These are phyloP conservation scores for Folsomia manolachei DNA, from an alignment of 2,888 invertebrate genomes.

Conservation along the genomic window DNA sequence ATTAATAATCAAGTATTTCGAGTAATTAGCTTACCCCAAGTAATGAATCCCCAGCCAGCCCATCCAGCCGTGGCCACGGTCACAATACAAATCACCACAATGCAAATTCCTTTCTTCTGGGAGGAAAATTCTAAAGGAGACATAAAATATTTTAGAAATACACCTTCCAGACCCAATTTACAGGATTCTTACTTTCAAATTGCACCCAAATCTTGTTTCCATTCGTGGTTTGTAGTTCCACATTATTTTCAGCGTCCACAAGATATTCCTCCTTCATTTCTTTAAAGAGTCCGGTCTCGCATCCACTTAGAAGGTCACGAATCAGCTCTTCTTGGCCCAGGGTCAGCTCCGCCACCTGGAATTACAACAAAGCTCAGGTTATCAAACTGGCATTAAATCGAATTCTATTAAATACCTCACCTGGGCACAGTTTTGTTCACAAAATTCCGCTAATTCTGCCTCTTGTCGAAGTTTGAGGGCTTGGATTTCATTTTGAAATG, in stretches of 20 bases:
- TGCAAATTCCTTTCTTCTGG: slow-evolving; percentile 23
- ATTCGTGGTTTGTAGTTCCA: slow-evolving; percentile 22
- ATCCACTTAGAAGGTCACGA: slow-evolving; percentile 28
- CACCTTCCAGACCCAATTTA: too few relatives aligned
- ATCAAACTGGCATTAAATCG: background rate
- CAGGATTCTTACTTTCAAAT: slow-evolving; percentile 25
- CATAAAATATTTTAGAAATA: too few relatives aligned
- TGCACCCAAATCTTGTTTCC: slow-evolving; percentile 25
- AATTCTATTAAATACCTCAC: background rate
- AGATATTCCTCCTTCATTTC: slow-evolving; percentile 25
- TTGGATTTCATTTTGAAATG: slow-evolving; percentile 26
- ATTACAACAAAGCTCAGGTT: background rate
- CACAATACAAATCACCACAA: slow-evolving; percentile 26
- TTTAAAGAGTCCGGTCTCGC: slow-evolving; percentile 30
- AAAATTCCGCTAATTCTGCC: slow-evolving; percentile 17
- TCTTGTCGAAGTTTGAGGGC: slow-evolving; percentile 22
- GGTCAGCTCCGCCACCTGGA: slow-evolving; percentile 11
- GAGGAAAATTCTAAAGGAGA: slow-evolving; percentile 18
- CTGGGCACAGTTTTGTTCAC: background rate
- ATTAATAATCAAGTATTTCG: too few relatives aligned
- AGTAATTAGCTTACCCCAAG: slow-evolving; percentile 34
- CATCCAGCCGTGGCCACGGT: slow-evolving; percentile 31
- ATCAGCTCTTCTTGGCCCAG: slow-evolving; percentile 26
- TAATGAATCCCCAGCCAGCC: slow-evolving; percentile 35
- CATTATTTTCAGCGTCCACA: slow-evolving; percentile 14